Conservation (phyloP, 30 jellyfish, hydroid and myxozoan species). For the Aurelia aurita region DNA sequence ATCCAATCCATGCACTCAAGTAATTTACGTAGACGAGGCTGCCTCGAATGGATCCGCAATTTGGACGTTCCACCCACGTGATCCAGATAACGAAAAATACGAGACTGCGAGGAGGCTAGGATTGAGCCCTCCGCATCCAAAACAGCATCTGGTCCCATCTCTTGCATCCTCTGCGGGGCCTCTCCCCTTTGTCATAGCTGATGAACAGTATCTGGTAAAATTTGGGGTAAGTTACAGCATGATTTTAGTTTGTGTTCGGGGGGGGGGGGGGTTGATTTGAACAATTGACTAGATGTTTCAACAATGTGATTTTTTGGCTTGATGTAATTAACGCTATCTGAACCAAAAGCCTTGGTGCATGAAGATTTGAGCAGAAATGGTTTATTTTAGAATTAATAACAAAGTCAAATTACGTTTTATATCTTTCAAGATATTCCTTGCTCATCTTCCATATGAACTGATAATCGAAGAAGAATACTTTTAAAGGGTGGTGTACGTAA, state of each 20-base stretch:
- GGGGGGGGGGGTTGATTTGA: neutral
- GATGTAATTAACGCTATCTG: no score
- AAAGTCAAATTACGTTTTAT: neutral
- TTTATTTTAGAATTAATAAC: no score
- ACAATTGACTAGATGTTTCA: no score
- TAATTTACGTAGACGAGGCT: slow-evolving; percentile 57
- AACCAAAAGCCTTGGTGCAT: no score
- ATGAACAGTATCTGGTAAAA: slow-evolving; percentile 38
- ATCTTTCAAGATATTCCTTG: no score
- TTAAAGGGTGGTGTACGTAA: no score
- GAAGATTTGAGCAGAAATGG: no score
- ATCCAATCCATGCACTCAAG: slow-evolving; percentile 50
- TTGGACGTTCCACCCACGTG: slow-evolving; percentile 48
- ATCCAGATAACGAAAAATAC: slow-evolving; percentile 78
- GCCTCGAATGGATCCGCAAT: slow-evolving; percentile 54
- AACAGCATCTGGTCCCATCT: slow-evolving; percentile 28
- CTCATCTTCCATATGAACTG: no score
- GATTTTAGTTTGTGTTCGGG: neutral
- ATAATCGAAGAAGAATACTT: no score
- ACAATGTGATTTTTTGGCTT: no score
- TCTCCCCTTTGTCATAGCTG: slow-evolving; percentile 56
- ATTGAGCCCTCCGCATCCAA: slow-evolving; percentile 17
- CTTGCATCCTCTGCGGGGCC: slow-evolving; percentile 8
- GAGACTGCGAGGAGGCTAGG: slow-evolving; percentile 36
- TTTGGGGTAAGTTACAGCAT: slow-evolving; percentile 38